Base-by-base conservation (phyloP, 2,113 vertebrate genomes). In the Caranx ignobilis region DNA sequence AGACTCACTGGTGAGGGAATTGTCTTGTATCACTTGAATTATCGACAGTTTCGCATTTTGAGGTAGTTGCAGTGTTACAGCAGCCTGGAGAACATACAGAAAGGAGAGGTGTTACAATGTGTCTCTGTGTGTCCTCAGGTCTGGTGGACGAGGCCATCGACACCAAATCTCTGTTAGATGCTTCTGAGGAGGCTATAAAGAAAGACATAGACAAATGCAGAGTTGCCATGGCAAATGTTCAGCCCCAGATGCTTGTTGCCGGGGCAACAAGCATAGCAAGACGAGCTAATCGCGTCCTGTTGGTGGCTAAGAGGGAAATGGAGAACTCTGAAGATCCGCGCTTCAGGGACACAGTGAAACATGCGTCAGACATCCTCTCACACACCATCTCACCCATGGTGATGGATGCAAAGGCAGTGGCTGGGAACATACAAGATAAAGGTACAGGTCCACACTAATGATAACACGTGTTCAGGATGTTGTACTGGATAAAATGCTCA, bases 321-420 rank as follows among this genome's bases (percentile, higher is more conserved):
- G 98, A 99, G 83, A 99, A 99, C 86, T 99, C 98, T 0, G 98
- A 99, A 89, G 98, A 99, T 50, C 98, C 97, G 0, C 97, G 97
- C 82, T 99, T 99, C 92, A 95, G 98, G 9, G 97, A 99, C 90
- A 95, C 95, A 2, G 98, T 99, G 75, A 99, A 99, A 92, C 96
- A 95, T 1, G 98, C 98, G 15, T 99, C 98, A 39, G 97, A 99
- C 62, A 95, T 97, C 74, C 87, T 99, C 34, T 98, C 97, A 84
- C 97, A 96, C 94, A 99, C 98, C 41, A 98, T 99, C 88, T 98
- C 98, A 0, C 98, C 98, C 0, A 99, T 99, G 98, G 98, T 99
- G 75, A 97, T 99, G 96, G 96, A 98, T 35, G 98, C 98, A n/a
- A 99, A 99, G 92, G 97, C 96, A 3, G 98, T 99, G 79, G 98